phyloP scores from a whole-genome alignment of 2,797 vertebrate genomes.

The Nasua narica region DNA sequence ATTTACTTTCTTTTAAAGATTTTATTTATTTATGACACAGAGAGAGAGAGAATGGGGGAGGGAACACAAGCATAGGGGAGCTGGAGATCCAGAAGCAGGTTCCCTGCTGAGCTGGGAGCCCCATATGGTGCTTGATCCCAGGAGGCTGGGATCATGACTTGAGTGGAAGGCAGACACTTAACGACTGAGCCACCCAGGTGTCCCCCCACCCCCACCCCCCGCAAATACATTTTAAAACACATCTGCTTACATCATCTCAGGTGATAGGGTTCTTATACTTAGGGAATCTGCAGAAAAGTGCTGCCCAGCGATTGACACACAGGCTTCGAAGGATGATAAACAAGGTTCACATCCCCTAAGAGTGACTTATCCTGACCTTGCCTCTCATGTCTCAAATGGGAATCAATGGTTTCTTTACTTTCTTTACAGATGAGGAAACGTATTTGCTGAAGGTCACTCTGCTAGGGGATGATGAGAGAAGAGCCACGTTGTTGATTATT shows the following conservation, averaged over 20 bases:
- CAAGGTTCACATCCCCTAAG: not conserved
- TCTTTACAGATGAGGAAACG: not conserved
- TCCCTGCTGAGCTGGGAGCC: no score
- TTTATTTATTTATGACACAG: no score
- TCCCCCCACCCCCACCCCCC: no score
- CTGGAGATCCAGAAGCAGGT: no score
- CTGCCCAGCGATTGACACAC: not conserved
- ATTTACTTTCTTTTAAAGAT: no score
- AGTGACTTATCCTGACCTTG: not conserved
- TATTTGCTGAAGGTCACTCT: not conserved
- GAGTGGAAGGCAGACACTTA: no score
- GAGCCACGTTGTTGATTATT: not conserved
- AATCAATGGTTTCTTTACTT: not conserved
- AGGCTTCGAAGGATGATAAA: not conserved
- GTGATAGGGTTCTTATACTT: not conserved
- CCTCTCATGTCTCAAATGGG: not conserved
- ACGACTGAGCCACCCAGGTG: no score
- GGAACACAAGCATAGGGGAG: no score
- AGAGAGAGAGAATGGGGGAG: no score
- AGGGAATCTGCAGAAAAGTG: not conserved
- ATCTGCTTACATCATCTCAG: not conserved
- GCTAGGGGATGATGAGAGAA: not conserved
- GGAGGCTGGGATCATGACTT: no score
- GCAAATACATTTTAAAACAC: not conserved
- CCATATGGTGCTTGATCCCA: no score